Evolutionary conservation across 2,888 invertebrate species (phyloP).

Genomic region (Stegophylla sp.): DNA sequence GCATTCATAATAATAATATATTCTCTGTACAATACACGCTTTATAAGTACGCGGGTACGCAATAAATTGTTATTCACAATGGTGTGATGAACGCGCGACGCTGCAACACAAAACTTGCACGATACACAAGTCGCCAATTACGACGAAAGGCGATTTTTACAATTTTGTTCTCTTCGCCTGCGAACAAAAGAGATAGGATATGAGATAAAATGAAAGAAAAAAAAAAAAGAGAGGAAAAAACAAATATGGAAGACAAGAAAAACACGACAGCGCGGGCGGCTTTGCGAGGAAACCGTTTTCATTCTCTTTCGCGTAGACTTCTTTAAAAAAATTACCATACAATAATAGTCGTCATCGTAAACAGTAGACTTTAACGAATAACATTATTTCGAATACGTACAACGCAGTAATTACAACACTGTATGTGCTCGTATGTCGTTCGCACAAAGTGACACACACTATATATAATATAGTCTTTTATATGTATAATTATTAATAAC

Average conservation of each 20-base stretch:
- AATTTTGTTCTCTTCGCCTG: conserved; percentile 16
- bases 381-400: conserved; percentile 38
- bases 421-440: conserved; percentile 15
- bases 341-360: conserved; percentile 32
- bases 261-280: too few species aligned
- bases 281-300: conserved; percentile 14
- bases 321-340: conserved; percentile 47
- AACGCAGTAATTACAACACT: conserved; percentile 40
- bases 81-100: conserved; percentile 35
- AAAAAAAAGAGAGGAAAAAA: conserved; percentile 6
- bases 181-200: conserved; percentile 24
- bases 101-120: neutral
- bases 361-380: conserved; percentile 37
- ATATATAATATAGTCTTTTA: neutral
- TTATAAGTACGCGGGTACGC: neutral
- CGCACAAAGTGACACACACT: conserved; percentile 17
- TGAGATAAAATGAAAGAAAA: conserved; percentile 17
- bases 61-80: conserved; percentile 50
- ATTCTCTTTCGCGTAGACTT: conserved; percentile 17
- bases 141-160: conserved; percentile 53
- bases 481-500: conserved; percentile 17
- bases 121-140: conserved; percentile 50
- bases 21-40: conserved; percentile 31
- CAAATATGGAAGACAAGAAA: too few species aligned
- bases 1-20: conserved; percentile 17